phyloP scores from a whole-genome alignment of 2,113 vertebrate genomes.

The Probosciger aterrimus region DNA sequence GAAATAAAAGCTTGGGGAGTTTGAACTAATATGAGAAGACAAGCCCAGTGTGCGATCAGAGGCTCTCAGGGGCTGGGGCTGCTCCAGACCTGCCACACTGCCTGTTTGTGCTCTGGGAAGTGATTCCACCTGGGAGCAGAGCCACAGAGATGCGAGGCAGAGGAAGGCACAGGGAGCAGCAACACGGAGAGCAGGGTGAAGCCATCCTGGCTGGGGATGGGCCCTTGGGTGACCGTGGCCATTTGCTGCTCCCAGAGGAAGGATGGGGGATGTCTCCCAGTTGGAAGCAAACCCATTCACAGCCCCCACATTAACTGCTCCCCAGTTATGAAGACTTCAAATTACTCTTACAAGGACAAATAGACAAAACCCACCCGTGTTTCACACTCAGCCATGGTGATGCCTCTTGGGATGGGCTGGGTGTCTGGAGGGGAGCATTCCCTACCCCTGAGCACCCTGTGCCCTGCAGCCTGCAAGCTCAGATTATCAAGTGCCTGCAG shows the following conservation, averaged over 20 bases:
- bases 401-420: neutral
- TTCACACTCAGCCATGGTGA: neutral
- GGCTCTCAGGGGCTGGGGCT: neutral
- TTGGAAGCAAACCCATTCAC: neutral
- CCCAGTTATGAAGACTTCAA: neutral
- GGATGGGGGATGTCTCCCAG: neutral
- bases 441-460: neutral
- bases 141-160: neutral
- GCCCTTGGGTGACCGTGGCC: neutral
- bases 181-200: neutral
- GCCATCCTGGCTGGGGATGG: neutral
- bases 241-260: neutral
- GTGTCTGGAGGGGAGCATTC: rapidly evolving
- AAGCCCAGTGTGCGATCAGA: neutral
- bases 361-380: neutral
- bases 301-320: neutral
- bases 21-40: no score
- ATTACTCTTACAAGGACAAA: neutral
- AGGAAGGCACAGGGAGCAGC: neutral
- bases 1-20: neutral
- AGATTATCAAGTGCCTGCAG: rapidly evolving
- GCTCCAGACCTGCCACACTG: neutral
- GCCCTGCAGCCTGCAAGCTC: neutral
- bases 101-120: neutral
- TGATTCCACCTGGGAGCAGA: neutral